phyloP scores from a whole-genome alignment of 2,888 invertebrate genomes.

The Cryptus viduatorius region DNA sequence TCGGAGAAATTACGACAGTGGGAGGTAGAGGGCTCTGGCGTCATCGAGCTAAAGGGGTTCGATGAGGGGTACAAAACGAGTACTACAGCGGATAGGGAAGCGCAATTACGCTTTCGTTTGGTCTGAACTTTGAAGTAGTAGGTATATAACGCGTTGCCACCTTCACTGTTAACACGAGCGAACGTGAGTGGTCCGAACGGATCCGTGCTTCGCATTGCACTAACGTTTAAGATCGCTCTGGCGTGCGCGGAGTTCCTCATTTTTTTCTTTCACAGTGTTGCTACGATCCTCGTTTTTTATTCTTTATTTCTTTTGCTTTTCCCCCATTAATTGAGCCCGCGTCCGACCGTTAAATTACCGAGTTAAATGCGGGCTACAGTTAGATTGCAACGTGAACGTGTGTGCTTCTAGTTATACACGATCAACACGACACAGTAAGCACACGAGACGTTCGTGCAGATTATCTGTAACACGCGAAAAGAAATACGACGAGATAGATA shows the following conservation, averaged over 20 bases:
- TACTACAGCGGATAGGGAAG: constrained; percentile 37
- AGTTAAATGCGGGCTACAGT: constrained; percentile 54
- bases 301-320: not conserved
- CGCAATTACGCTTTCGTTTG: constrained; percentile 55
- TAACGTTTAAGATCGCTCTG: constrained; percentile 13
- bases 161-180: constrained; percentile 37
- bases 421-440: constrained; percentile 47
- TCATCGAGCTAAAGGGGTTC: not conserved
- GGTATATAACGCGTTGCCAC: constrained; percentile 27
- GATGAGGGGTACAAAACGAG: constrained; percentile 15
- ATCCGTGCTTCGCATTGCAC: constrained; percentile 20
- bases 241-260: constrained; percentile 3
- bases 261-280: not conserved
- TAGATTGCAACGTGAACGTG: constrained; percentile 18
- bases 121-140: constrained; percentile 48
- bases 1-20: constrained; percentile 53
- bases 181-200: constrained; percentile 20
- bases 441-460: constrained; percentile 64
- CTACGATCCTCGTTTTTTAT: not conserved
- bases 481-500: constrained; percentile 54
- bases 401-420: constrained; percentile 22
- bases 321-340: constrained; percentile 50
- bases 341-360: constrained; percentile 57
- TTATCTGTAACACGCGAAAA: constrained; percentile 63
- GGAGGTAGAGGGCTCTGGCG: constrained; percentile 5